phyloP scores from a whole-genome alignment of 2,888 invertebrate genomes.

The Charanyca ferruginea region DNA sequence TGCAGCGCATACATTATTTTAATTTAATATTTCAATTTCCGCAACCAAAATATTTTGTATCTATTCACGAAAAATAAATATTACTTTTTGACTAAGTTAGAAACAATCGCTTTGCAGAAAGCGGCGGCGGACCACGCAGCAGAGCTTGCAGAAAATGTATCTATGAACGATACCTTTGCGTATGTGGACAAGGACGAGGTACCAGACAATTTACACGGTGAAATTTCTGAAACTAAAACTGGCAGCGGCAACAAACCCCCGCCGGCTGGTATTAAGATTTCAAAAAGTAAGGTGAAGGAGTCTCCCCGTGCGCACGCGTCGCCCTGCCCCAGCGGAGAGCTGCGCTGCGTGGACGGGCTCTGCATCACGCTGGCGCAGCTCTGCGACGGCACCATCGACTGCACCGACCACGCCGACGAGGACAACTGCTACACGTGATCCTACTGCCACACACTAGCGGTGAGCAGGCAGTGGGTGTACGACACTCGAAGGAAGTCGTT shows the following conservation, averaged over 20 bases:
- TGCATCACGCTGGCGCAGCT: constrained; percentile 92
- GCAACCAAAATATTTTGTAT: not conserved
- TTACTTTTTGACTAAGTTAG: not conserved
- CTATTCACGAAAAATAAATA: not conserved
- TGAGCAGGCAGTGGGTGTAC: constrained; percentile 36
- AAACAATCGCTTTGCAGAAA: constrained; percentile 72
- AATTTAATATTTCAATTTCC: too few relatives aligned
- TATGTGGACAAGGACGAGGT: constrained; percentile 66
- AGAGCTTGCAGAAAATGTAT: constrained; percentile 53
- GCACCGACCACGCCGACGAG: constrained; percentile 92
- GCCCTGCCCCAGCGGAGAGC: constrained; percentile 89
- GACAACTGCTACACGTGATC: constrained; percentile 91
- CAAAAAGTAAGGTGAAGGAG: constrained; percentile 26
- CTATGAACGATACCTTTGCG: constrained; percentile 51
- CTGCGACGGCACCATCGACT: constrained; percentile 92
- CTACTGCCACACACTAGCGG: constrained; percentile 16
- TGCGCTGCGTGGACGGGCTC: constrained; percentile 92
- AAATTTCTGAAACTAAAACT: not conserved
- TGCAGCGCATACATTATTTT: too few relatives aligned
- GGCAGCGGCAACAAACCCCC: not conserved
- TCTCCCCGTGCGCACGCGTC: constrained; percentile 84
- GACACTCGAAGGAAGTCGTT: constrained; percentile 35
- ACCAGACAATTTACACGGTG: too few relatives aligned
- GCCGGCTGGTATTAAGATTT: not conserved
- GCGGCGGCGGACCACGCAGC: constrained; percentile 67